Percentiles rank a stretch among this genome's conserved stretches.
Conservation (phyloP, 2,888 invertebrate genomes). For the Euplexia lucipara region DNA sequence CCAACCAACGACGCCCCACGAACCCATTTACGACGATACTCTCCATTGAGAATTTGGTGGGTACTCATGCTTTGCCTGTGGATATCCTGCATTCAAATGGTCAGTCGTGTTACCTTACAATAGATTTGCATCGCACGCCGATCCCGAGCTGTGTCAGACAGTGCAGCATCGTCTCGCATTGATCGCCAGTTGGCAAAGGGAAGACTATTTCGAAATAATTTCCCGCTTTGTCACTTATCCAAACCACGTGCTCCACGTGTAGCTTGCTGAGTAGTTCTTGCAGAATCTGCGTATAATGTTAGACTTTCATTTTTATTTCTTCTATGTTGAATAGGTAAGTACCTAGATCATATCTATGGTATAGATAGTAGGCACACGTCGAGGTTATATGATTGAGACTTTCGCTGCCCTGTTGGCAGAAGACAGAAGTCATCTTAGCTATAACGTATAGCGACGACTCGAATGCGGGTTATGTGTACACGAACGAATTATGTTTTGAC, state of each 20-base stretch:
- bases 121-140: slow-evolving; percentile 93
- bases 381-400: too few species aligned
- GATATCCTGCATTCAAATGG: not conserved
- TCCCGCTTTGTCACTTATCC: slow-evolving; percentile 93
- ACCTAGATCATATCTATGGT: too few species aligned
- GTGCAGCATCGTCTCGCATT: slow-evolving; percentile 94
- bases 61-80: not conserved
- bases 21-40: too few species aligned
- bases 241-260: slow-evolving; percentile 93
- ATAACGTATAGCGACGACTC: too few species aligned
- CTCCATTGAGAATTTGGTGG: slow-evolving; percentile 12
- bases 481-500: too few species aligned
- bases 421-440: too few species aligned
- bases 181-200: slow-evolving; percentile 93
- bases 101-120: slow-evolving; percentile 91
- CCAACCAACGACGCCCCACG: too few species aligned
- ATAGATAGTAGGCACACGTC: too few species aligned
- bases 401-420: too few species aligned
- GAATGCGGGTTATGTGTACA: too few species aligned
- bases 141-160: slow-evolving; percentile 94
- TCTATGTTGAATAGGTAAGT: not conserved
- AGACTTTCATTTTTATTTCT: not conserved
- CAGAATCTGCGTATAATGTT: slow-evolving; percentile 88
- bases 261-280: slow-evolving; percentile 93
- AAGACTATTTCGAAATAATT: slow-evolving; percentile 94